These are phyloP conservation scores for Pachliopta kotzebuea DNA, from an alignment of 2,888 invertebrate genomes.

Conservation along the genomic window DNA sequence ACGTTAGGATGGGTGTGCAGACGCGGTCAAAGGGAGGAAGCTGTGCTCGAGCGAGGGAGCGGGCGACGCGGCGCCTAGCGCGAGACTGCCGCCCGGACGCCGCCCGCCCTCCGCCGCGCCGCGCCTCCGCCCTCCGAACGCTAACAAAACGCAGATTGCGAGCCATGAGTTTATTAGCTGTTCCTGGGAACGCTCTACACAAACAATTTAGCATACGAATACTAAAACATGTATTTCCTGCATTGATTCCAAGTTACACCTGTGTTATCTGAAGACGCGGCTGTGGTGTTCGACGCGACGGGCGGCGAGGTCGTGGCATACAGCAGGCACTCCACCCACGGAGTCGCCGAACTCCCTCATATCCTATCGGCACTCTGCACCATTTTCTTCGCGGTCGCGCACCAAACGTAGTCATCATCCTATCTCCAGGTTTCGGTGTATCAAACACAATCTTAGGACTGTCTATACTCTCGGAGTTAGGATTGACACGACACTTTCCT, in stretches of 20 bases:
- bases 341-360: constrained; percentile 51
- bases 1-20: constrained; percentile 35
- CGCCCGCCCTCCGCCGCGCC: constrained; percentile 54
- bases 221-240: background rate
- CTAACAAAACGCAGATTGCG: constrained; percentile 75
- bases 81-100: constrained; percentile 64
- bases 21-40: constrained; percentile 46
- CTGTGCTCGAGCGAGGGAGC: constrained; percentile 55
- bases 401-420: constrained; percentile 70
- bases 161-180: constrained; percentile 73
- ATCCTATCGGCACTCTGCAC: constrained; percentile 57
- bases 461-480: constrained; percentile 56
- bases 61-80: constrained; percentile 71
- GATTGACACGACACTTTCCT: constrained; percentile 65
- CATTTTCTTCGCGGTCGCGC: constrained; percentile 55
- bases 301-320: constrained; percentile 51
- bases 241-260: constrained; percentile 55
- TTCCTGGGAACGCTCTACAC: constrained; percentile 65
- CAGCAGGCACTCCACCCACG: constrained; percentile 59
- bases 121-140: constrained; percentile 43
- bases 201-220: constrained; percentile 31
- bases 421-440: constrained; percentile 66
- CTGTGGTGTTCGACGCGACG: constrained; percentile 55
- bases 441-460: constrained; percentile 74
- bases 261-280: constrained; percentile 73